Conservation (phyloP, 2,888 invertebrate species). For the Drosophila gaucha region DNA sequence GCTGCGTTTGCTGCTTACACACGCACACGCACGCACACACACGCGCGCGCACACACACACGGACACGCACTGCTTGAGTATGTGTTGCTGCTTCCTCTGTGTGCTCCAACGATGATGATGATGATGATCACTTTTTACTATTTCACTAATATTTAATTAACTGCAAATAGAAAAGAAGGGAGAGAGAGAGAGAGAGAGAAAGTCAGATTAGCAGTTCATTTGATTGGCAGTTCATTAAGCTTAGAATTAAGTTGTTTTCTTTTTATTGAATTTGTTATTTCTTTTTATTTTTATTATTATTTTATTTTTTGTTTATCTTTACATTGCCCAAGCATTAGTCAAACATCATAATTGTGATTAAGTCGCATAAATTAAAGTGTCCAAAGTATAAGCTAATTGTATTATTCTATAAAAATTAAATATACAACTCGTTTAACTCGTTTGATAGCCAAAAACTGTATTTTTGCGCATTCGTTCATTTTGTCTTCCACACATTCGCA, state of each 20-base stretch:
- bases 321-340: background rate
- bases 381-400: conserved; percentile 20
- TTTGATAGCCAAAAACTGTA: conserved; percentile 25
- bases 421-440: conserved; percentile 38
- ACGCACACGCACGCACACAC: conserved; percentile 3
- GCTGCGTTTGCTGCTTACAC: conserved; percentile 5
- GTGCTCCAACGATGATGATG: background rate
- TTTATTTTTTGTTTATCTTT: background rate
- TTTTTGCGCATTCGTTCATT: conserved; percentile 14
- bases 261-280: background rate
- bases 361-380: conserved; percentile 3
- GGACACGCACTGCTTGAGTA: conserved; percentile 8
- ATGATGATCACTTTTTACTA: conserved; percentile 21
- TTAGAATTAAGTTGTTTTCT: background rate
- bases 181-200: too few relatives aligned
- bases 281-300: background rate
- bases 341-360: background rate
- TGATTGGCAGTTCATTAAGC: background rate
- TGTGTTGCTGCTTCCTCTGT: background rate
- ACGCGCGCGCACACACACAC: conserved; percentile 15
- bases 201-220: conserved; percentile 5
- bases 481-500: background rate
- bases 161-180: conserved; percentile 16
- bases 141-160: conserved; percentile 21
- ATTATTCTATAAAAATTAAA: conserved; percentile 18